Evolutionary conservation across 1,140 invertebrate genomes (phyloP).

Genomic region (Protaetia brevitarsis): DNA sequence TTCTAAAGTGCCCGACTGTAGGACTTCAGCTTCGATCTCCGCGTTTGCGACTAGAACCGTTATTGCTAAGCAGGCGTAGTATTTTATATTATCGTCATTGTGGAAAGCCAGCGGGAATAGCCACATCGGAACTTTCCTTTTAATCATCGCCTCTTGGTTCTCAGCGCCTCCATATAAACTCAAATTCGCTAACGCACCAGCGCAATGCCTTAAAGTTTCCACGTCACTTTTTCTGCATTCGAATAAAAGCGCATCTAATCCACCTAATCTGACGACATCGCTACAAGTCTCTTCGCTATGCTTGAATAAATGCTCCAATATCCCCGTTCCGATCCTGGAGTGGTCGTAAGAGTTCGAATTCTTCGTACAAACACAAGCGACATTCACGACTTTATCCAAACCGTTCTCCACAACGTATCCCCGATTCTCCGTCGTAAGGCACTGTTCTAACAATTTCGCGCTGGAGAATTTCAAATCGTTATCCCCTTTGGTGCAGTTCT

Average conservation of each 20-base stretch:
- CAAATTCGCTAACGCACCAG: slow-evolving; percentile 92
- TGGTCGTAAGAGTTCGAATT: slow-evolving; percentile 77
- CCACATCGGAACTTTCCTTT: slow-evolving; percentile 95
- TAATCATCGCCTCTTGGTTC: slow-evolving; percentile 97
- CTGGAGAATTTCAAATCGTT: slow-evolving; percentile 77
- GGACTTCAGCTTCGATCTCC: slow-evolving; percentile 94
- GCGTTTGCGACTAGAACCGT: slow-evolving; percentile 96
- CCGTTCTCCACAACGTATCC: slow-evolving; percentile 92
- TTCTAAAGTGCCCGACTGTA: slow-evolving; percentile 91
- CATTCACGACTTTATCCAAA: slow-evolving; percentile 84
- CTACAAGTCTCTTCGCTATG: slow-evolving; percentile 95
- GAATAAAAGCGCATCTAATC: slow-evolving; percentile 86
- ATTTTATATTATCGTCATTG: slow-evolving; percentile 94
- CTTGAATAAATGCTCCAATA: slow-evolving; percentile 96
- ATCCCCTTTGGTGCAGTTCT: slow-evolving; percentile 72
- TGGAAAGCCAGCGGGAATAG: slow-evolving; percentile 96
- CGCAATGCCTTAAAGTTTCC: slow-evolving; percentile 90
- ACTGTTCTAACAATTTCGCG: slow-evolving; percentile 89
- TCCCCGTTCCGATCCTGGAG: slow-evolving; percentile 87
- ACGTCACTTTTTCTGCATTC: slow-evolving; percentile 93
- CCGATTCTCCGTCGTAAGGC: slow-evolving; percentile 91
- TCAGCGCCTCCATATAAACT: slow-evolving; percentile 95
- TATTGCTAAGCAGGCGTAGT: slow-evolving; percentile 97
- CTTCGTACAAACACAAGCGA: slow-evolving; percentile 83
- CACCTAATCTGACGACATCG: slow-evolving; percentile 81